Percentiles rank a stretch among this genome's conserved stretches.
These are phyloP conservation scores for Archips crataeganus DNA, from an alignment of 2,888 invertebrate genomes.

Conservation along the genomic window DNA sequence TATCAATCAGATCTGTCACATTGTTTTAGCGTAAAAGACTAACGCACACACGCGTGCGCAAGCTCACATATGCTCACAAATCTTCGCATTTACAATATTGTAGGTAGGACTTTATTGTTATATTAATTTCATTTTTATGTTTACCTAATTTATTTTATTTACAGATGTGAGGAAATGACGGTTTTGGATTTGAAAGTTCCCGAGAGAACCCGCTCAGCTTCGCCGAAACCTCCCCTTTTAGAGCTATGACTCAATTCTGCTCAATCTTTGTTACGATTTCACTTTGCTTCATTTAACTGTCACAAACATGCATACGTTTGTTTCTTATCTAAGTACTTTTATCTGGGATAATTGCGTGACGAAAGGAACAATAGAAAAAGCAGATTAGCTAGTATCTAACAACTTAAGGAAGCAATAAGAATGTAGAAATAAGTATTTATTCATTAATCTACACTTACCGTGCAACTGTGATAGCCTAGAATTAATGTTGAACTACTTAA, in stretches of 20 bases:
- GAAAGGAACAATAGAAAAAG: conserved; percentile 6
- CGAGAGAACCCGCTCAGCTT: conserved; percentile 69
- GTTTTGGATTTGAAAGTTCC: conserved; percentile 69
- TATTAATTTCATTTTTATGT: not conserved
- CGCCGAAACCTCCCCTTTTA: conserved; percentile 73
- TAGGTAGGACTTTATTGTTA: not conserved
- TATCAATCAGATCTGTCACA: no score
- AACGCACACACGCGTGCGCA: no score
- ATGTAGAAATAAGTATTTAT: conserved; percentile 32
- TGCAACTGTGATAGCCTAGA: conserved; percentile 81
- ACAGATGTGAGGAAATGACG: conserved; percentile 82
- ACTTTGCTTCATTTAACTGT: conserved; percentile 25
- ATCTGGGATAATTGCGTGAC: conserved; percentile 17
- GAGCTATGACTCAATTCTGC: conserved; percentile 59
- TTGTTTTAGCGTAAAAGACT: no score
- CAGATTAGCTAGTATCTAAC: not conserved
- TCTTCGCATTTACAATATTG: no score
- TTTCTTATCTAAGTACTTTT: conserved; percentile 11
- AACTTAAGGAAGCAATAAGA: conserved; percentile 18
- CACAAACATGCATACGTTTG: conserved; percentile 1
- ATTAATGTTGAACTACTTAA: conserved; percentile 51
- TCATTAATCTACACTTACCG: conserved; percentile 63
- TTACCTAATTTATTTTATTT: conserved; percentile 39
- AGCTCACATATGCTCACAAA: no score
- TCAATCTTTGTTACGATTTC: conserved; percentile 25